These are phyloP conservation scores for Xyrauchen texanus DNA, from an alignment of 2,113 vertebrate genomes.

Conservation along the genomic window DNA sequence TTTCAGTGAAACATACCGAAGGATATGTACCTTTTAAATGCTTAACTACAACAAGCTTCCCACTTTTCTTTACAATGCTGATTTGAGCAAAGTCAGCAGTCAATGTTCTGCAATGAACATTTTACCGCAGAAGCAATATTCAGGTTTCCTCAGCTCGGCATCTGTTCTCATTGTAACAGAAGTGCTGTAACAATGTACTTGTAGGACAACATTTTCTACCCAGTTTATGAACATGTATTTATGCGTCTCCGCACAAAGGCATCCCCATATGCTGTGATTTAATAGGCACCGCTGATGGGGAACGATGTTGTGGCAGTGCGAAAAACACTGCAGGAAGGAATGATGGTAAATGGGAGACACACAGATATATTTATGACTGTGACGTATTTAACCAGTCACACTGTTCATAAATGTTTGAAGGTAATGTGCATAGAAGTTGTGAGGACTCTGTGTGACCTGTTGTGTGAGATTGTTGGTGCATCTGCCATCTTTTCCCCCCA, in stretches of 20 bases:
- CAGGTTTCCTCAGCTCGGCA: neutral
- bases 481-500: conserved; percentile 45
- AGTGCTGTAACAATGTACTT: conserved; percentile 21
- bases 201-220: conserved; percentile 9
- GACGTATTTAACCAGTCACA: neutral
- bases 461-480: conserved; percentile 20
- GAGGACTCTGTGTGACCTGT: conserved; percentile 36
- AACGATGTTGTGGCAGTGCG: neutral
- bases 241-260: conserved; percentile 18
- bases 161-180: conserved; percentile 8
- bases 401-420: neutral
- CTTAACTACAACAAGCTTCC: neutral
- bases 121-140: neutral
- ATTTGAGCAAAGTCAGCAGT: neutral
- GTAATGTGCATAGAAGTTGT: neutral
- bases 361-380: conserved; percentile 22
- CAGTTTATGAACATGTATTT: conserved; percentile 33
- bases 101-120: neutral
- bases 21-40: neutral
- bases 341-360: conserved; percentile 13
- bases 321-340: neutral
- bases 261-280: conserved; percentile 48
- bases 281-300: conserved; percentile 16
- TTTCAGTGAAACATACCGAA: neutral
- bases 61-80: no score